Evolutionary conservation across 2,113 vertebrate species (phyloP), one percentile per base, ranked within the genome.

Genomic region (Megaceryle maxima): DNA sequence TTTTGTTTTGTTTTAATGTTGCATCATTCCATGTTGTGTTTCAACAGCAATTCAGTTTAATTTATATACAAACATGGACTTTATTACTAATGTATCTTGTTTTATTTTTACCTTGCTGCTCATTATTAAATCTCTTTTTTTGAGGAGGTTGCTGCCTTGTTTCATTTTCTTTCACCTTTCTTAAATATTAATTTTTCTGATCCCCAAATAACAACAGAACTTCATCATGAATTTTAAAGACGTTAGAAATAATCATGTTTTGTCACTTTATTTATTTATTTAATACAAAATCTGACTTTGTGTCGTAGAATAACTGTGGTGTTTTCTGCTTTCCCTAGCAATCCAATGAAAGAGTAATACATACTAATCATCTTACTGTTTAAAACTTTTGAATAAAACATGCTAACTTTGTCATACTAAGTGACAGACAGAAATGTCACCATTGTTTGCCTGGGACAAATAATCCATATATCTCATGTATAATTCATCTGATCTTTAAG

Each of bases 401-500:
- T 98, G 94, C 31, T 98, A 98, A 98, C 97, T 98, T 98, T 98
- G 98, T 98, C 97, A 98, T 98, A 96, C 93, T 97, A 98, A 98
- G 94, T 98, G 97, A 98, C 98, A 98, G 98, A 98, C 96, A 98
- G 97, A 98, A 98, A 98, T 98, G 97, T 98, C 98, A 98, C 97
- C 90, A 97, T 96, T 98, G 96, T 98, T 98, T 98, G 95, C 95
- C 93, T 97, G 92, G 92, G 97, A 98, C 97, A 98, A 98, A 98
- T 98, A 98, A 98, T 98, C 98, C 96, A 98, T 98, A 97, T 76
- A 96, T 91, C 98, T 98, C 96, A 98, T 98, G 97, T 97, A 98
- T 98, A 98, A 98, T 98, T 98, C 97, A 98, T 98, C 88, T 98
- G 96, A 98, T 98, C 97, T 98, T 98, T 98, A 98, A 95, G 85